Evolutionary conservation across 2,113 vertebrate genomes (phyloP).

Genomic region (Lucifuga dentata): DNA sequence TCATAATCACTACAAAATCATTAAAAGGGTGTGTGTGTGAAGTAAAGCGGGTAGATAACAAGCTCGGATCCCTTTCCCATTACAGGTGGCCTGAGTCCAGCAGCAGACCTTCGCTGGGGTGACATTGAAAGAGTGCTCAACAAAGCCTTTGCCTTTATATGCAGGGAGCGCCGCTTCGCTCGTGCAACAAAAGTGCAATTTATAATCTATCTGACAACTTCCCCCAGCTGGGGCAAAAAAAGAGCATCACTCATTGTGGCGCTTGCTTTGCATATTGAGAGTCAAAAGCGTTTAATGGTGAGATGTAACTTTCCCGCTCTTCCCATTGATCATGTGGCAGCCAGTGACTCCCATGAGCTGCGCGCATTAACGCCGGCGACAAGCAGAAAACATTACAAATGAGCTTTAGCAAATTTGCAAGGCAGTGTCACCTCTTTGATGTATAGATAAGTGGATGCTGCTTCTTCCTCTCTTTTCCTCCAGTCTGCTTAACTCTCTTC

Average conservation of each 20-base stretch:
- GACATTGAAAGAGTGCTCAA: constrained; percentile 64
- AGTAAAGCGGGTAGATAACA: constrained; percentile 47
- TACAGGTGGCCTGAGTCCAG: constrained; percentile 24
- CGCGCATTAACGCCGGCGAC: constrained; percentile 78
- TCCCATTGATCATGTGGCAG: constrained; percentile 81
- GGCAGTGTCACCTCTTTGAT: constrained; percentile 70
- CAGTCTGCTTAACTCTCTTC: constrained; percentile 10
- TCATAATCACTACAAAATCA: constrained; percentile 65
- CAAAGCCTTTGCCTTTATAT: constrained; percentile 62
- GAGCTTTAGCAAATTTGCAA: constrained; percentile 78
- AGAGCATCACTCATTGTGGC: constrained; percentile 66
- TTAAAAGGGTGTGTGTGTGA: constrained; percentile 33
- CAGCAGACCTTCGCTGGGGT: constrained; percentile 5
- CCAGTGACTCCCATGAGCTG: constrained; percentile 73
- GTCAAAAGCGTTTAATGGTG: constrained; percentile 80
- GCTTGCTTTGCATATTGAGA: constrained; percentile 75
- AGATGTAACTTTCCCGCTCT: constrained; percentile 72
- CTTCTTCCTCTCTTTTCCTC: constrained; percentile 16
- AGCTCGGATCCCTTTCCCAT: constrained; percentile 42
- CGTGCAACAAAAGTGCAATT: constrained; percentile 72
- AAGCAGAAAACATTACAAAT: constrained; percentile 81
- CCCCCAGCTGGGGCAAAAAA: constrained; percentile 35
- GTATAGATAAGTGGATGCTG: constrained; percentile 59
- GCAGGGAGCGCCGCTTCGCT: constrained; percentile 47
- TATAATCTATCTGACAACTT: constrained; percentile 75